Evolutionary conservation across 2,888 invertebrate genomes (phyloP), one percentile per base, ranked within the genome.

Genomic region (Thelaira solivaga): DNA sequence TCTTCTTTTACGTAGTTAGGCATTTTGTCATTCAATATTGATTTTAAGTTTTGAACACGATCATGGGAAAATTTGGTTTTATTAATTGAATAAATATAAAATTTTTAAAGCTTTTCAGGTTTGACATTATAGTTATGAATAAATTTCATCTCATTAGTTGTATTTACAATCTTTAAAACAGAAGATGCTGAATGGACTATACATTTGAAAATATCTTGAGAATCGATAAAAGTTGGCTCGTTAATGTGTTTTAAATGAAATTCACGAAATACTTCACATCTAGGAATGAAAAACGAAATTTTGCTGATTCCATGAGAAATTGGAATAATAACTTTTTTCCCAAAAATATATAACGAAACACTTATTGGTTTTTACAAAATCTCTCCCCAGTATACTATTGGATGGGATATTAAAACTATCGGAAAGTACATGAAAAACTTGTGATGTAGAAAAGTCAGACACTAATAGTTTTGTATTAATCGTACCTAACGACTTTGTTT

Each of bases 231-330:
- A 39, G 34, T 59, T 8, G 51, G 51, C 18, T 61, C 29, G 8
- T 39, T 22, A 6, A 11, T 13, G 13, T 47, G 29, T 13, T 16
- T 2, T 22, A 61, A 29, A 20, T 11, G 8, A 41, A 57, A 1
- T 26, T 41, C 16, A 10, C 57, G 39, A 49, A 53, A 51, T 2
- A 62, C 62, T n/a, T 62, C 72, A 10, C 72, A 72, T 36, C 62
- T 20, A 16, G 62, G 53, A n/a, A 61, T 0, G 7, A 71, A 41
- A 47, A 26, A 61, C 1, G 71, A 41, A 24, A 55, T 53, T 18
- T 24, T 29, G 10, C 24, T 51, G 4, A 18, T 13, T 7, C 51
- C 61, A 22, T 71, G 41, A 22, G 31, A 49, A 39, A 71, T 61
- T 43, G 51, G 71, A 29, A 71, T 29, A 26, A 49, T 11, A 18